Evolutionary conservation across 1,140 invertebrate species (phyloP).

Genomic region (Samia ricini): DNA sequence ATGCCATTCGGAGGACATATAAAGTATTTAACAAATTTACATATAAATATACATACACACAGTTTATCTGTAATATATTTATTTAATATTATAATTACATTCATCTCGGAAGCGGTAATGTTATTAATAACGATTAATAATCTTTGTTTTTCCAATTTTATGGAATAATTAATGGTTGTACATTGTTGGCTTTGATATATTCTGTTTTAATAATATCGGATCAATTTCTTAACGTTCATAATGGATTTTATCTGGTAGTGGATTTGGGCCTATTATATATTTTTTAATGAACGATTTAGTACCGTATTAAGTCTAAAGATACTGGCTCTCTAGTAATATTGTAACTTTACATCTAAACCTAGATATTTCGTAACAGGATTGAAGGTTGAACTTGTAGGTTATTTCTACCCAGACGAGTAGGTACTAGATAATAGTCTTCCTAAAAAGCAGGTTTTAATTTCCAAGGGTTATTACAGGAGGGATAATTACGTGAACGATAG

Average conservation of each 20-base stretch:
- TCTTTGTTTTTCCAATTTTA: not conserved
- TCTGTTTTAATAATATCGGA: not conserved
- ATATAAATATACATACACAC: not conserved
- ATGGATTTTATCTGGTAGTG: not conserved
- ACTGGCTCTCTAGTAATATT: too few species aligned
- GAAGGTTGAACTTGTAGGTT: too few species aligned
- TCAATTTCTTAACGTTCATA: not conserved
- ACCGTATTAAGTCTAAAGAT: too few species aligned
- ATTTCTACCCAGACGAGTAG: too few species aligned
- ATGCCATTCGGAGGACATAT: not conserved
- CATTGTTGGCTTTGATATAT: not conserved
- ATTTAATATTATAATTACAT: not conserved
- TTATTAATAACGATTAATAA: not conserved
- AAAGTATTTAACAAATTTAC: not conserved
- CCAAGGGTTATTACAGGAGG: too few species aligned
- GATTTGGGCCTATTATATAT: too few species aligned
- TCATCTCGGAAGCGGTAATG: not conserved
- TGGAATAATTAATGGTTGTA: not conserved
- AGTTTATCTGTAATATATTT: not conserved
- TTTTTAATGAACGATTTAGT: too few species aligned
- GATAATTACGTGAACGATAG: too few species aligned
- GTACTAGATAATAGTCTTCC: too few species aligned
- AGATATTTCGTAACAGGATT: too few species aligned
- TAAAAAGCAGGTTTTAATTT: too few species aligned
- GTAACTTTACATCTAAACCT: too few species aligned